Base-by-base conservation (phyloP, 1,140 invertebrate species). In the Meloidogyne hapla region DNA sequence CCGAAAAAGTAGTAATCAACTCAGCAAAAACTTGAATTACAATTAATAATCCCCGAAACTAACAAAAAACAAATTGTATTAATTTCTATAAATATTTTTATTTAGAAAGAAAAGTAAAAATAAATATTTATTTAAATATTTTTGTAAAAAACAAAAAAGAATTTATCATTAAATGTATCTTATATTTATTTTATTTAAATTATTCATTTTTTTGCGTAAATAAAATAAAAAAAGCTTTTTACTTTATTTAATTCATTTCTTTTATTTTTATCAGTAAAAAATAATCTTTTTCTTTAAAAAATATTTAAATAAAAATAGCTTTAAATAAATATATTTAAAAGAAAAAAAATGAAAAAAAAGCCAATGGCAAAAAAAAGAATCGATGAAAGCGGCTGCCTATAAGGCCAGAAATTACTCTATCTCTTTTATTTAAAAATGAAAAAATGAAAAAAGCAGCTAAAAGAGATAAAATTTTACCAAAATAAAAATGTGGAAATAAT, bases 381-480 rank as follows among this genome's bases (percentile, higher is more conserved):
- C 38, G 15, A 40, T 70, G n/a, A 26, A 45, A 40, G 45, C 40
- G 40, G 42, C 68, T 56, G 48, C 4, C n/a, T 56, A 9, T 56
- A n/a, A 6, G n/a, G 48, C 48, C 48, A 56, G n/a, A 56, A 56
- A 56, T 56, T 5, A 56, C 48, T 56, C 18, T 56, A 13, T 48
- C 18, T n/a, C 4, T 5, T 6, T 6, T 15, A 6, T n/a, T n/a
- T 6, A n/a, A 56, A 56, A 21, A 56, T 56, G 18, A 56, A 61
- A 61, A 70, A 45, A n/a, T n/a, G n/a, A n/a, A n/a, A n/a, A n/a
- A n/a, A n/a, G n/a, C n/a, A 5, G 45, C 33, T 10, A 23, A 23
- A 68, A 68, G 66, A 33, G 45, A 33, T 40, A 68, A 68, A 33
- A 68, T 9, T 68, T 68, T n/a, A 23, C 66, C 66, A 68, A 26